Percentiles rank a stretch among this genome's conserved stretches.
These are phyloP conservation scores for Antechinus stuartii DNA, from an alignment of 2,113 vertebrate species.

Conservation along the genomic window DNA sequence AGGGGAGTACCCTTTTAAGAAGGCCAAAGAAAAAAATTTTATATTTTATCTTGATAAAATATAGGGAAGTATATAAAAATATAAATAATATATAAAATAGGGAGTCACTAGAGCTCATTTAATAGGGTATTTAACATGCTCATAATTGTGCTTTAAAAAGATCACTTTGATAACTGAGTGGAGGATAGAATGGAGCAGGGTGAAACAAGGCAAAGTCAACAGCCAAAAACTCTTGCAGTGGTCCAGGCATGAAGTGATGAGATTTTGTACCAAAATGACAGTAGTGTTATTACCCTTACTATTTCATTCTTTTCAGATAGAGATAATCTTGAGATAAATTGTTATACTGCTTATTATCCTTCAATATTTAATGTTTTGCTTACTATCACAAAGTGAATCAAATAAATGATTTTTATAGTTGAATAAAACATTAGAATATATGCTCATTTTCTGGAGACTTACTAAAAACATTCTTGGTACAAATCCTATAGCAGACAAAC, in stretches of 20 bases:
- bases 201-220: not conserved
- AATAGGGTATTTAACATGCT: not conserved
- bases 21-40: not conserved
- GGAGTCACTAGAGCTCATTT: not conserved
- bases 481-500: not conserved
- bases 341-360: not conserved
- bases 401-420: not conserved
- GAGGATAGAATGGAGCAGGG: not conserved
- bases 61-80: too few species aligned
- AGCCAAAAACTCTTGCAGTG: not conserved
- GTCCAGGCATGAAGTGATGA: not conserved
- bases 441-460: not conserved
- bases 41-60: not conserved
- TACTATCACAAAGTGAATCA: not conserved
- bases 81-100: not conserved
- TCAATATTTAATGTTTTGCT: not conserved
- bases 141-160: not conserved
- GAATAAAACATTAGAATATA: not conserved
- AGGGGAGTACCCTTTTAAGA: not conserved
- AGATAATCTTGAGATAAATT: not conserved
- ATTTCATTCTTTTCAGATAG: not conserved
- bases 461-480: not conserved
- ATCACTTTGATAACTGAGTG: not conserved
- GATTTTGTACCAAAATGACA: not conserved
- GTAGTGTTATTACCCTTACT: not conserved